Evolutionary conservation across 2,797 vertebrate genomes (phyloP).

Genomic region (Spinus pinus): DNA sequence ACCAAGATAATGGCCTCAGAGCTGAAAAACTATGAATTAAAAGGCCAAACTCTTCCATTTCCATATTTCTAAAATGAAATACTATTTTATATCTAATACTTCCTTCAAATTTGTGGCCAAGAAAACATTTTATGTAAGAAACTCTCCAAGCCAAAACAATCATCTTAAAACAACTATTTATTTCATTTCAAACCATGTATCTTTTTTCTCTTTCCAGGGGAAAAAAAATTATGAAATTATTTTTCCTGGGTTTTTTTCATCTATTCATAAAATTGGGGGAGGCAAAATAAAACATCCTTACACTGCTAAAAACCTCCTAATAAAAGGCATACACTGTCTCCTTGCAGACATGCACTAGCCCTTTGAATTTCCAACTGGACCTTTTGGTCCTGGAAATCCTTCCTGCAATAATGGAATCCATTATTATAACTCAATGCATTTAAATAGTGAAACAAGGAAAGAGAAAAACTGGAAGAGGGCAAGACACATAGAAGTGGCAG

Average conservation of each 20-base stretch:
- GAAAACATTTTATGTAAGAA: background rate
- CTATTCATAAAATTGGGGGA: background rate
- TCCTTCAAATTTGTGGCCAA: background rate
- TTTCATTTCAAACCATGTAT: background rate
- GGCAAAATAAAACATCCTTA: background rate
- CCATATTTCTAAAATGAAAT: background rate
- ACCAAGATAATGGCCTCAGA: background rate
- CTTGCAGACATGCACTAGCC: background rate
- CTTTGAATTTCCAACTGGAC: background rate
- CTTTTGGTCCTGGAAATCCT: background rate
- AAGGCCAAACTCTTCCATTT: background rate
- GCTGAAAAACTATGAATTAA: background rate
- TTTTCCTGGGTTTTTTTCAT: background rate
- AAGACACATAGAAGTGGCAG: background rate
- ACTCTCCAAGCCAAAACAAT: background rate
- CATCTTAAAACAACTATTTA: background rate
- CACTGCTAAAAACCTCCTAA: background rate
- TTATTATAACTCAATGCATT: background rate
- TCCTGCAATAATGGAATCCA: background rate
- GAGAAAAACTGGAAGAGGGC: background rate
- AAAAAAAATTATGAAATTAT: background rate
- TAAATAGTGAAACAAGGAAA: background rate
- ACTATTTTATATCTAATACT: background rate
- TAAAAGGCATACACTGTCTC: background rate
- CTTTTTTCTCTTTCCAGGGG: background rate